Base-by-base conservation (phyloP, 2,797 vertebrate species). In the Orestias chungarensis region DNA sequence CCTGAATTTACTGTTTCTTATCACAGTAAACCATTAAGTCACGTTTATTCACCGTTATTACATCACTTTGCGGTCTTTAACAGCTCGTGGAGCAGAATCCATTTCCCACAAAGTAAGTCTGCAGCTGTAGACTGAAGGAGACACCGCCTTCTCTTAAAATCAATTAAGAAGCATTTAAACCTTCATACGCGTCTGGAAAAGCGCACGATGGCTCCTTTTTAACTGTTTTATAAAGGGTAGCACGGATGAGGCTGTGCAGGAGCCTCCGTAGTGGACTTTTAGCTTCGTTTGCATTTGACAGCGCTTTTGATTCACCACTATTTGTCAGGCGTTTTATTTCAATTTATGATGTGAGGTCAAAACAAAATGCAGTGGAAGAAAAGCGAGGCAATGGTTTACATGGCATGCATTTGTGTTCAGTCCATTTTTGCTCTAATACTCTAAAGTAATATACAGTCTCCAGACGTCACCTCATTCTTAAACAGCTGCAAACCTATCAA, bases 131-230 rank as follows among this genome's bases (percentile, higher is more conserved):
- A 40, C 50, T 65, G 72, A 62, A 47, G 64, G 70, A 64, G 64
- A 12, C 61, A 49, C 67, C 44, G 4, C 49, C 79, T 71, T 70
- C 64, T 66, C 38, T 40, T 76, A 66, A 79, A 70, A 62, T 62
- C 80, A 47, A 82, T 87, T 79, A 71, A 76, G 75, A 71, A 74
- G 67, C 40, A 75, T 77, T 77, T 68, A 55, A 73, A 88, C 43
- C 66, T 72, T 74, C 59, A 66, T 68, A 55, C 71, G 61, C 68
- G 76, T 67, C 72, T 50, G 54, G 57, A 72, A 49, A 64, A 64
- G 54, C 52, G 55, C 66, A 68, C 54, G 57, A 54, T 80, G 69
- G 27, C 35, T 66, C 17, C 66, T 74, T 59, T 79, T 79, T 52
- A 49, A 61, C 74, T 49, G 35, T 33, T 49, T 25, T 80, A 75